A percentile compares a stretch with the other conserved stretches of the same genome.
phyloP scores from a whole-genome alignment of 1,140 invertebrate species.

The Micrasema longulum region DNA sequence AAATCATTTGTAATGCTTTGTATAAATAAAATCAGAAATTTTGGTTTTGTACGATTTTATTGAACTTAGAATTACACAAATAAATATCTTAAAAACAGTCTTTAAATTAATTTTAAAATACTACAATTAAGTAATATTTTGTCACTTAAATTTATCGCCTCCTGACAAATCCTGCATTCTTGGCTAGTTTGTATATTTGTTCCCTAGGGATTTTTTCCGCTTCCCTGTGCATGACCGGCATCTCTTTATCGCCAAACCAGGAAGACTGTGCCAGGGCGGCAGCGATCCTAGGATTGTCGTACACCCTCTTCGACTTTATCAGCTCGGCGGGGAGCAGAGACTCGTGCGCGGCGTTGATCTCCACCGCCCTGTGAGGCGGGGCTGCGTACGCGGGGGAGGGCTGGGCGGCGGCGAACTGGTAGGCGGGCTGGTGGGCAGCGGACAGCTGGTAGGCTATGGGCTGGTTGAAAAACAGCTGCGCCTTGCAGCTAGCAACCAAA shows the following conservation, averaged over 20 bases:
- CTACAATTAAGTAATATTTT: slow-evolving; percentile 3
- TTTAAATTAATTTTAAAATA: slow-evolving; percentile 21
- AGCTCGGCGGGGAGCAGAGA: slow-evolving; percentile 67
- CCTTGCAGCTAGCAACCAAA: slow-evolving; percentile 12
- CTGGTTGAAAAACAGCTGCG: slow-evolving; percentile 45
- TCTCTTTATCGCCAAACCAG: slow-evolving; percentile 80
- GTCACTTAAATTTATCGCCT: slow-evolving; percentile 26
- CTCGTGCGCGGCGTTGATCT: slow-evolving; percentile 64
- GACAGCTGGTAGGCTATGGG: slow-evolving; percentile 49
- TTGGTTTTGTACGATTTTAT: too few species aligned
- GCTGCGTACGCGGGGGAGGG: slow-evolving; percentile 49
- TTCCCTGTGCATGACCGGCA: slow-evolving; percentile 79
- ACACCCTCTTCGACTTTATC: slow-evolving; percentile 76
- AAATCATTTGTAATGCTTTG: too few species aligned
- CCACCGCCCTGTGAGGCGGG: slow-evolving; percentile 62
- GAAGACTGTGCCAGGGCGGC: slow-evolving; percentile 79
- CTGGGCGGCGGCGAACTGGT: slow-evolving; percentile 2
- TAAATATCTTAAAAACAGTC: background rate
- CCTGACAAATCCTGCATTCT: slow-evolving; percentile 73
- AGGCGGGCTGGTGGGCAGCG: slow-evolving; percentile 19
- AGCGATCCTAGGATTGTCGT: slow-evolving; percentile 79
- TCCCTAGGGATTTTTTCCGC: slow-evolving; percentile 82
- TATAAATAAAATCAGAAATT: too few species aligned
- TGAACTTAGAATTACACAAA: too few species aligned
- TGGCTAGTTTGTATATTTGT: slow-evolving; percentile 79